A percentile compares a stretch with the other conserved stretches of the same genome.
Evolutionary conservation across 2,113 vertebrate species (phyloP).

Genomic region (Dicrurus megarhynchus): DNA sequence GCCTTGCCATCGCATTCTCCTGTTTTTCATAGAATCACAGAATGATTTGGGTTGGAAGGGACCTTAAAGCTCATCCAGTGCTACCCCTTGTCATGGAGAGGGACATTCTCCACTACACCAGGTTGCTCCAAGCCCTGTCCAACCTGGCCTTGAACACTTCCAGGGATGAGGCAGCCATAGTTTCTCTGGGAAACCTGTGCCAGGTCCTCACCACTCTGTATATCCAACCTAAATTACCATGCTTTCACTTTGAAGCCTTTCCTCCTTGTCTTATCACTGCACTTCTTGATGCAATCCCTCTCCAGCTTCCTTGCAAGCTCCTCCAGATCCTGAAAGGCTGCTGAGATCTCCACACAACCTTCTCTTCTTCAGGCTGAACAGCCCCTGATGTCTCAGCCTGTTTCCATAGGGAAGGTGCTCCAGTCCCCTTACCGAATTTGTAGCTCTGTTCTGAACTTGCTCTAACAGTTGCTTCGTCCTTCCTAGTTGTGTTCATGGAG

Average conservation of each 20-base stretch:
- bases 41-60: not conserved
- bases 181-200: not conserved
- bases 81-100: not conserved
- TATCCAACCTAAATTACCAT: not conserved
- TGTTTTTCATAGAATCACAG: not conserved
- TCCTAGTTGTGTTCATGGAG: not conserved
- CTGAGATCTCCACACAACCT: not conserved
- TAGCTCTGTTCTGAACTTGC: not conserved
- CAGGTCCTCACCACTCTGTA: not conserved
- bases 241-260: not conserved
- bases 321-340: not conserved
- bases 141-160: not conserved
- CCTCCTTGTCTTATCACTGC: rapidly evolving
- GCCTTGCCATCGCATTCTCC: not conserved
- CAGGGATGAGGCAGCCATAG: not conserved
- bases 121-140: not conserved
- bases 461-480: not conserved
- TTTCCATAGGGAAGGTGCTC: not conserved
- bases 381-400: not conserved
- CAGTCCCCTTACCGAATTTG: not conserved
- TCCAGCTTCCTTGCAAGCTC: not conserved
- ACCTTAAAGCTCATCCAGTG: not conserved
- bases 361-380: not conserved
- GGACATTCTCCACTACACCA: not conserved
- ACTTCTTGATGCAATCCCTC: not conserved